Conservation (phyloP, 2,113 vertebrate species). For the Malaclemys terrapin region DNA sequence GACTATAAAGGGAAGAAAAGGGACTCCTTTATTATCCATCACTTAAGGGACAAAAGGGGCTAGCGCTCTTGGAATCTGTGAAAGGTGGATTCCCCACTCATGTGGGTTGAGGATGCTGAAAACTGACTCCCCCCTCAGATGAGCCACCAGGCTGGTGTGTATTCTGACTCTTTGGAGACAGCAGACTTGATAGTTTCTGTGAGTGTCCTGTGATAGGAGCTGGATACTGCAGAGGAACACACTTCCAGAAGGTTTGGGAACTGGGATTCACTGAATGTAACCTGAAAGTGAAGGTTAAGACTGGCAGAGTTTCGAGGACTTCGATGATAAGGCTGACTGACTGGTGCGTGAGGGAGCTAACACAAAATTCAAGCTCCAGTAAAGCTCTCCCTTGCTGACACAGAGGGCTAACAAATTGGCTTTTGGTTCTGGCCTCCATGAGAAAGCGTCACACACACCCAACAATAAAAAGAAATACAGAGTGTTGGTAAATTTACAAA, state of each 20-base stretch:
- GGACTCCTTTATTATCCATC: no score
- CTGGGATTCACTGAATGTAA: not conserved
- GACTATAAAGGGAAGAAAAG: no score
- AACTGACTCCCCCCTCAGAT: not conserved
- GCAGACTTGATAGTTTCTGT: not conserved
- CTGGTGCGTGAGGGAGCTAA: not conserved
- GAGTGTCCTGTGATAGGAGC: not conserved
- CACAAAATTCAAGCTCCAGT: not conserved
- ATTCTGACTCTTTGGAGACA: not conserved
- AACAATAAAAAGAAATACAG: rapidly evolving
- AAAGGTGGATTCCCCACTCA: not conserved
- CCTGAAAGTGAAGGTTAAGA: not conserved
- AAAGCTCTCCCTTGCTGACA: not conserved
- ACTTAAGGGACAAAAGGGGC: no score
- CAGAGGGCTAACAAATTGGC: not conserved
- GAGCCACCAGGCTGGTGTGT: not conserved
- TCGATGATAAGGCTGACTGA: not conserved
- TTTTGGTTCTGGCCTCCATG: not conserved
- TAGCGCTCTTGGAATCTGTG: no score
- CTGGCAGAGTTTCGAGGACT: not conserved
- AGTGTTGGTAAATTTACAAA: not conserved
- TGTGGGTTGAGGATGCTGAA: not conserved
- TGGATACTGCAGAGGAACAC: not conserved
- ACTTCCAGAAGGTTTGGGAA: no score
- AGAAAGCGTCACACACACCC: not conserved